Conservation (phyloP, 2,113 vertebrate species). For the Cebus imitator region DNA sequence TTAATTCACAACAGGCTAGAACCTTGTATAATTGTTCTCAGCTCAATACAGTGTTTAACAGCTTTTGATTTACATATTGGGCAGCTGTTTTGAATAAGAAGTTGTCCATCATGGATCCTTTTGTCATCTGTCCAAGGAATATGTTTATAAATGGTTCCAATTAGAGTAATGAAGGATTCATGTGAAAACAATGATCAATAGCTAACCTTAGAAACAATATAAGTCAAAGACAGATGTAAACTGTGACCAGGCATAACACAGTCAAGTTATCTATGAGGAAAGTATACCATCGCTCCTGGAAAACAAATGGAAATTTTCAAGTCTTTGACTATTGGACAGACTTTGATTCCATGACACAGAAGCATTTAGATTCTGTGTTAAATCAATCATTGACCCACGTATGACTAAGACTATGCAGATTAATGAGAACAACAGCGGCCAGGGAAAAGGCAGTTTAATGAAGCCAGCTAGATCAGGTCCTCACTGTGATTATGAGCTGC, state of each 20-base stretch:
- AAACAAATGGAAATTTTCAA: conserved; percentile 72
- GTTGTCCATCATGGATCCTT: conserved; percentile 73
- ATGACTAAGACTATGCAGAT: conserved; percentile 43
- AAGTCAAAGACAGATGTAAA: conserved; percentile 80
- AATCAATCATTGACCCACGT: conserved; percentile 72
- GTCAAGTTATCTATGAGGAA: conserved; percentile 71
- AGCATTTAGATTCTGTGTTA: conserved; percentile 65
- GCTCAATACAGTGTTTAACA: conserved; percentile 77
- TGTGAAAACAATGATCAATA: conserved; percentile 79
- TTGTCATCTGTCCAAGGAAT: conserved; percentile 80
- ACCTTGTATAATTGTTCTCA: conserved; percentile 79
- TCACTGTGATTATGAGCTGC: conserved; percentile 40
- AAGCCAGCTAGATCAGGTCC: not conserved
- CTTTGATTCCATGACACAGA: conserved; percentile 65
- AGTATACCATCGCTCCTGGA: conserved; percentile 58
- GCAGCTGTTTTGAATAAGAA: conserved; percentile 78
- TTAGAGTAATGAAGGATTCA: conserved; percentile 80
- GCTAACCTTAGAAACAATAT: conserved; percentile 71
- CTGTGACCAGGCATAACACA: conserved; percentile 70
- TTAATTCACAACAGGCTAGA: conserved; percentile 78
- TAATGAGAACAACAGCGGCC: conserved; percentile 43
- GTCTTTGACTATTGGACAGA: conserved; percentile 52
- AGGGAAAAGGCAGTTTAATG: conserved; percentile 55
- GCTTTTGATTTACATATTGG: conserved; percentile 80
- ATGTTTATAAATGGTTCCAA: conserved; percentile 81